Evolutionary conservation across 1,140 invertebrate genomes (phyloP), one percentile per base, ranked within the genome.

Genomic region (Drosophila ficusphila): DNA sequence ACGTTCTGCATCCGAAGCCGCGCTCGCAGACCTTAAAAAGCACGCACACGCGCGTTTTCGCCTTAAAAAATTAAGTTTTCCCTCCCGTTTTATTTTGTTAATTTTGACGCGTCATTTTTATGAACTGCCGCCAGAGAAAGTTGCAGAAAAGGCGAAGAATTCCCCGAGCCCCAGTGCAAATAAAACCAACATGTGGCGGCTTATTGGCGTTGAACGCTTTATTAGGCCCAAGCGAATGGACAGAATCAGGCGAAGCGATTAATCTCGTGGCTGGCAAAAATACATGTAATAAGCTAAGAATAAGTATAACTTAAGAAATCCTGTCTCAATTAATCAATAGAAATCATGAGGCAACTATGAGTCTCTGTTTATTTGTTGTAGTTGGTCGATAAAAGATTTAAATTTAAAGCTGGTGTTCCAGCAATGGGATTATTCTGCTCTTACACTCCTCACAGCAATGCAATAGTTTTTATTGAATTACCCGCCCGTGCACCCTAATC

Each of bases 31-130:
- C 21, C 25, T 25, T 21, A 44, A 44, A 44, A 44, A 25, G 41
- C 78, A 81, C 78, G 78, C 65, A 81, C 78, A 79, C 81, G 72
- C 81, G 76, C 69, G 57, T 86, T 86, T 44, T 76, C 72, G 51
- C 71, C 42, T 46, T 79, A 60, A 79, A 78, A 65, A 48, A 48
- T 18, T 14, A 36, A 12, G n/a, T 23, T 29, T 14, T 27, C 14
- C 8, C 25, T 31, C 18, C 31, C 5, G 34, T 67, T 71, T 75
- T 64, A 68, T 78, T 78, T 79, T 83, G 74, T 74, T 77, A 83
- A 82, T 72, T 70, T 75, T 70, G 70, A 77, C 62, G 27, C 36
- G 29, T 70, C 52, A 42, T 42, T 46, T 71, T 71, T 69, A 70
- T 70, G 52, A 70, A 58, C 42, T 39, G 27, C 47, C 21, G 14